Evolutionary conservation across 2,113 vertebrate genomes (phyloP), one percentile per base, ranked within the genome.

Genomic region (Sclerurus mexicanus): DNA sequence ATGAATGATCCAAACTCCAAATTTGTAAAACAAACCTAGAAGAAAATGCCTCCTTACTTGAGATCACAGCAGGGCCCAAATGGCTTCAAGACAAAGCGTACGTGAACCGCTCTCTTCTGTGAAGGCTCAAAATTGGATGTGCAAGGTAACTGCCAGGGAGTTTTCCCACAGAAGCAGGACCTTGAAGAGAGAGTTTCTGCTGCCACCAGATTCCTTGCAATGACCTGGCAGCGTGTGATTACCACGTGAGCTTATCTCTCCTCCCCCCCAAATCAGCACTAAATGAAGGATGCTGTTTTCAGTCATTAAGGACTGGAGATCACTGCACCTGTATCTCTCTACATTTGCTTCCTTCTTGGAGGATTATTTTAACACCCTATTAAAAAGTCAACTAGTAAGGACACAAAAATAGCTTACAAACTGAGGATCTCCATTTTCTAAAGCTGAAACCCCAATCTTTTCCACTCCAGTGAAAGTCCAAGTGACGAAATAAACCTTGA

Each of bases 401-500:
- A 87, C 84, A 88, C 22, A 84, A 83, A 76, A 85, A 42, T 12
- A 91, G 27, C 39, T 71, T 39, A 49, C 35, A 39, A 84, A 78
- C 10, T 7, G 19, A 59, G 3, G 1, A 47, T 21, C 33, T 63
- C 47, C 1, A 1, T 78, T 95, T 89, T 85, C 87, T 69, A 7
- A 77, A 90, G 35, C 7, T 75, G 58, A 79, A 87, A 74, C 60
- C n/a, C 28, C 62, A 56, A 37, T 31, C 72, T 81, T 25, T 87
- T 56, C 90, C 69, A 77, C 31, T 14, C 40, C 53, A 89, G 52
- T 74, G 9, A 94, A 95, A 97, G 94, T 95, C 91, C 93, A 82
- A 75, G 64, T 97, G 95, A 83, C 0, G 87, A 95, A 96, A 96
- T 82, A 76, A 89, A 76, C 95, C 95, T 95, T 96, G 94, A 96